Evolutionary conservation across 2,888 invertebrate genomes (phyloP), one percentile per base, ranked within the genome.

Genomic region (Lymantria dispar): DNA sequence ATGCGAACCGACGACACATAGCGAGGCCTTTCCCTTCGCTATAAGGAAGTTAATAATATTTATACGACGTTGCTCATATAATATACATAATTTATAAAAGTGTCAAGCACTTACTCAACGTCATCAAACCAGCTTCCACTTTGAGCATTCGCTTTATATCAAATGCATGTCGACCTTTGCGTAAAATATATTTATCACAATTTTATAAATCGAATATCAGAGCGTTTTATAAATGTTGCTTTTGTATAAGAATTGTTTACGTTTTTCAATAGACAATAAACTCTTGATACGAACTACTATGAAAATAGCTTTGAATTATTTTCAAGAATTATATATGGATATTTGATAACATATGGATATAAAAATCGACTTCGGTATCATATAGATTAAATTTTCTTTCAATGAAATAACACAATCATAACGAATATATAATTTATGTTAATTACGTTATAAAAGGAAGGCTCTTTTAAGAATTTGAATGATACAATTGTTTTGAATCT

Each of bases 1-100:
- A 80, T 84, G 85, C 69, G 73, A 82, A 64, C 72, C 74, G 70
- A 68, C 68, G 71, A 70, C 71, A 73, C 67, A 68, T 66, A 67
- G 64, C 78, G 80, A 80, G 83, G 83, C 78, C 76, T 74, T 80
- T 78, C 76, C 80, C 78, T 78, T 64, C 70, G 65, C 63, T 57
- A 70, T 66, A 64, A 78, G 78, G 78, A 78, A 79, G 72, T 70
- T 67, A 67, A 72, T 71, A 63, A 70, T 61, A 72, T 73, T 71
- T 76, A 76, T 72, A 66, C 64, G 48, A 57, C 52, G 49, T 45
- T 45, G 47, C 51, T 50, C 56, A 47, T 48, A 50, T 52, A 48
- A 48, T 51, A 52, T 45, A 60, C 46, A 54, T 51, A 47, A 54
- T 59, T 60, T 58, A 64, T 62, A 44, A 54, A 59, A 52, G 43